A percentile compares a stretch with the other conserved stretches of the same genome.
phyloP scores from a whole-genome alignment of 2,797 vertebrate species.

The Heteromormyrus szaboi region DNA sequence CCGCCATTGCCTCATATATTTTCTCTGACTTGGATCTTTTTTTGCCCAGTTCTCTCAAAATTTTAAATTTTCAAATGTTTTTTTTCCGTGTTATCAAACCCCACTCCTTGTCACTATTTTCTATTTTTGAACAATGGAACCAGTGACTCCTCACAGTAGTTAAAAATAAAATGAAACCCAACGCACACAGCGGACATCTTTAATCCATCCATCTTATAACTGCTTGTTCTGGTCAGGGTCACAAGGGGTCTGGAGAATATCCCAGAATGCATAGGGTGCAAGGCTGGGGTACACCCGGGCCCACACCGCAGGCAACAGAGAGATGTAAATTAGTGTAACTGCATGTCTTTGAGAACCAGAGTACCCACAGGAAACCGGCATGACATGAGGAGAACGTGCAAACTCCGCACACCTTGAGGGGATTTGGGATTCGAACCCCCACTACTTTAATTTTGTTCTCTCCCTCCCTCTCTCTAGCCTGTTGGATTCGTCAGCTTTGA shows the following conservation, averaged over 20 bases:
- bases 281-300: not conserved
- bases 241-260: not conserved
- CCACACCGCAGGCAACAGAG: not conserved
- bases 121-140: not conserved
- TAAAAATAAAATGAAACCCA: not conserved
- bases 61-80: not conserved
- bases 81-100: not conserved
- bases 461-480: conserved; percentile 52
- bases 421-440: not conserved
- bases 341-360: not conserved
- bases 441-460: not conserved
- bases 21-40: not conserved
- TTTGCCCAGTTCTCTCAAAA: not conserved
- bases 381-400: not conserved
- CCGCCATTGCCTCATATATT: not conserved
- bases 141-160: not conserved
- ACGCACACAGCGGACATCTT: not conserved
- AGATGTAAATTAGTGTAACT: not conserved
- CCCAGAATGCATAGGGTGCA: not conserved
- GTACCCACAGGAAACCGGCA: not conserved
- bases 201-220: not conserved
- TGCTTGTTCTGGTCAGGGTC: not conserved
- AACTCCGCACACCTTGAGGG: not conserved
- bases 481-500: conserved; percentile 79
- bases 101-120: not conserved